Evolutionary conservation across 2,113 vertebrate genomes (phyloP), one percentile per base, ranked within the genome.

Genomic region (Phalacrocorax pelagicus): DNA sequence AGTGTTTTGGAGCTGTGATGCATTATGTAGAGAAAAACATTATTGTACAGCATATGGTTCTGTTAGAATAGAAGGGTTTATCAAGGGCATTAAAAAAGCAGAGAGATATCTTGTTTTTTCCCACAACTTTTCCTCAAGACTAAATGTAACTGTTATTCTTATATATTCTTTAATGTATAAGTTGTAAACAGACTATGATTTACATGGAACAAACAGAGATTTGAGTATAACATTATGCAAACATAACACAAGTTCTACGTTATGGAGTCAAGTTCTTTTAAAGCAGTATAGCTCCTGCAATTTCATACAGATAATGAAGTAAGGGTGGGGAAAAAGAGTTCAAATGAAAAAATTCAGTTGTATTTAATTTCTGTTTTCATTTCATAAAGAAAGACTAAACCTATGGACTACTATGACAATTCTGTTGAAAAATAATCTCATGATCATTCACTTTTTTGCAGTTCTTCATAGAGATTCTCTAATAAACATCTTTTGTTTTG

Each of bases 161-260:
- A 69, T 44, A 81, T 87, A 88, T 94, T 88, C 81, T 79, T 27
- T 46, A 91, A 47, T 73, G 21, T 83, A 38, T 47, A 89, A 93
- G 40, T 94, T 95, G 92, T 49, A 87, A 93, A 90, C 52, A 55
- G 95, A 71, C 19, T 46, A 73, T 42, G 67, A 95, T 95, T 98
- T 94, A 96, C 29, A 73, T 20, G 91, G 44, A 67, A 84, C 21
- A 49, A 65, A 67, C 30, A 57, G 46, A 84, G 20, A 79, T 91
- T 95, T 72, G 67, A 81, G 63, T 88, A 92, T 47, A 86, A 61
- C 32, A 79, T 67, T 90, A 73, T 17, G 46, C 46, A 95, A 85
- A 72, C 58, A 88, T 85, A 93, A 92, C 59, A 82, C 46, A 91
- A 82, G 9, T 10, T 96, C 71, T 80, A 75, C 23, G 95, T 96